Evolutionary conservation across 92 coral and sea anemone genomes (phyloP).

Genomic region (Nematostella vectensis): DNA sequence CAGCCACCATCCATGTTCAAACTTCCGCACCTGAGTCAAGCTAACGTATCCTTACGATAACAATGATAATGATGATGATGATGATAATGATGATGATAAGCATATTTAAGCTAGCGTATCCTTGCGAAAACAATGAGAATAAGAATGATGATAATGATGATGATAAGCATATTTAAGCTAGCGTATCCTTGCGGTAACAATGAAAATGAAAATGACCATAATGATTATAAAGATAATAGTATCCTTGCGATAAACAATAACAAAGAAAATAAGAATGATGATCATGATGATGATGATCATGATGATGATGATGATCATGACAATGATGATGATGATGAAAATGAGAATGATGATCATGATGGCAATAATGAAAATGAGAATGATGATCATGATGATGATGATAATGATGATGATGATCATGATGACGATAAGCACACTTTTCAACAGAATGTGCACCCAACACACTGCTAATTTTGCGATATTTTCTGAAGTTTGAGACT

Average conservation of each 20-base stretch:
- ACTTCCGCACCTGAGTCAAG: constrained; percentile 57
- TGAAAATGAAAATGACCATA: not conserved
- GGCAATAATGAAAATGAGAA: too few species aligned
- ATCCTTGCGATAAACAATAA: not conserved
- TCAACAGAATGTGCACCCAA: too few species aligned
- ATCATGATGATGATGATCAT: not conserved
- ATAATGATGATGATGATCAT: too few species aligned
- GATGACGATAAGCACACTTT: too few species aligned
- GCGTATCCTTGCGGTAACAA: not conserved
- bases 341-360: too few species aligned
- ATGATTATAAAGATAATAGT: not conserved
- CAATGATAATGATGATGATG: not conserved
- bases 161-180: too few species aligned
- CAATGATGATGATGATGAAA: too few species aligned
- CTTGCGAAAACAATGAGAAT: not conserved
- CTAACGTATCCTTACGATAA: constrained; percentile 70
- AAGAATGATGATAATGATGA: too few species aligned
- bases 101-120: not conserved
- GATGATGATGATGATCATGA: not conserved
- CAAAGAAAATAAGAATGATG: not conserved
- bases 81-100: not conserved
- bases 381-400: too few species aligned
- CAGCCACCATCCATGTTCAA: constrained; percentile 93
- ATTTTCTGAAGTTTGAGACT: too few species aligned
- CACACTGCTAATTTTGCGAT: too few species aligned